Base-by-base conservation (phyloP, 2,888 invertebrate species). In the Synanthedon vespiformis region DNA sequence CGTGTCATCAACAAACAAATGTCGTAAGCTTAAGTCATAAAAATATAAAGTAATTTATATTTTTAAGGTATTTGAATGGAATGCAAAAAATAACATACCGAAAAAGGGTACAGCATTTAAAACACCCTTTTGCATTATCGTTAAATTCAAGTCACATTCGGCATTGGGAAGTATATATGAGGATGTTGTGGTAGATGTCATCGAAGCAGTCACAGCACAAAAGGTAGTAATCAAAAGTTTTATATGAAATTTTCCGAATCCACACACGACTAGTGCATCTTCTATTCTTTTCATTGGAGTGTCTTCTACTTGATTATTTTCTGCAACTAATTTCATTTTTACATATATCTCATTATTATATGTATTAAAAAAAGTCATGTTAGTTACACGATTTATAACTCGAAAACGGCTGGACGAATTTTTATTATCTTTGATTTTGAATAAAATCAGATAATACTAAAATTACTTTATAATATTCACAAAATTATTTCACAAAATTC, bases 101-200 rank as follows among this genome's bases (percentile, higher is more conserved):
- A 73, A 60, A 61, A 77, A 77, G 0, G 78, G 75, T 57, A 71
- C 70, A 8, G 74, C 72, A 51, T 71, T 76, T 1, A 77, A 54
- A 12, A 74, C 49, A 4, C 78, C 78, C 54, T 78, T 78, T 13
- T 70, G 61, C 65, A 73, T 69, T 22, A 72, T 70, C 12, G 60
- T 64, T 75, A 78, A 75, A 2, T 65, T 55, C 3, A 78, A 57
- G 53, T 78, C 77, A 54, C 78, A 78, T 55, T 78, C 78, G 0
- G 78, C 77, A 40, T 64, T 70, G 1, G 78, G 72, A 22, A 78
- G 57, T 6, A 78, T 68, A 49, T 71, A 78, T 0, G 78, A 75
- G 0, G 74, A 67, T 1, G 73, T 72, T 0, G 74, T 72, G 0
- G 72, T 72, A 0, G 72, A 69, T 51, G 67, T 59, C 3, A 68